A percentile compares a stretch with the other conserved stretches of the same genome.
phyloP scores from a whole-genome alignment of 2,113 vertebrate species.

The Hoplias malabaricus region DNA sequence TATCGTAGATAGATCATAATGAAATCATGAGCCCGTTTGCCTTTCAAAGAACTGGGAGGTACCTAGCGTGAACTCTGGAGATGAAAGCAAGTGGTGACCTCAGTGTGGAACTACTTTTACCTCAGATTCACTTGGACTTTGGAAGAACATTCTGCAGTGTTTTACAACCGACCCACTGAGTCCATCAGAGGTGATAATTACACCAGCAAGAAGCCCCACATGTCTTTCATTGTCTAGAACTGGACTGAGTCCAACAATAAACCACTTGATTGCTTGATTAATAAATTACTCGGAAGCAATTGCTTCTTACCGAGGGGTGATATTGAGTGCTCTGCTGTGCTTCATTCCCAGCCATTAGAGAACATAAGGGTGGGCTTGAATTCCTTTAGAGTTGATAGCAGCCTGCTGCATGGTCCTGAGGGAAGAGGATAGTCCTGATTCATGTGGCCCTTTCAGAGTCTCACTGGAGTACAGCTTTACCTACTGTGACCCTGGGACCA shows the following conservation, averaged over 20 bases:
- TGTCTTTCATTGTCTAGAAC: not conserved
- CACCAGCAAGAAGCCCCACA: not conserved
- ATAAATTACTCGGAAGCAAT: constrained; percentile 1
- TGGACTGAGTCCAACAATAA: not conserved
- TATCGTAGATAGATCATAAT: constrained; percentile 32
- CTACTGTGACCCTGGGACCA: constrained; percentile 16
- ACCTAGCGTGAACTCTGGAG: not conserved
- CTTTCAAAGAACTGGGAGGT: constrained; percentile 39
- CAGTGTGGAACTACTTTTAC: not conserved
- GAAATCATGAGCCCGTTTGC: constrained; percentile 33
- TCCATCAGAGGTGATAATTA: not conserved
- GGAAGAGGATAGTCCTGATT: not conserved
- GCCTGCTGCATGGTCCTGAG: not conserved
- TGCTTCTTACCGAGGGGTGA: not conserved
- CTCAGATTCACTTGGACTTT: not conserved
- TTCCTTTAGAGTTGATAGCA: not conserved
- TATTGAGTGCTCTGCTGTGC: not conserved
- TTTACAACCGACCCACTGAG: not conserved
- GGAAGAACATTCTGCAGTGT: not conserved
- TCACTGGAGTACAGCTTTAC: constrained; percentile 14
- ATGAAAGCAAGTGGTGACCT: not conserved
- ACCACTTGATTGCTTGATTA: not conserved
- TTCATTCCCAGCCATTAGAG: not conserved
- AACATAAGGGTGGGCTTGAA: not conserved
- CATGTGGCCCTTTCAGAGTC: constrained; percentile 19